These are phyloP conservation scores for Danaus plexippus DNA, from an alignment of 1,140 invertebrate genomes.

Conservation along the genomic window DNA sequence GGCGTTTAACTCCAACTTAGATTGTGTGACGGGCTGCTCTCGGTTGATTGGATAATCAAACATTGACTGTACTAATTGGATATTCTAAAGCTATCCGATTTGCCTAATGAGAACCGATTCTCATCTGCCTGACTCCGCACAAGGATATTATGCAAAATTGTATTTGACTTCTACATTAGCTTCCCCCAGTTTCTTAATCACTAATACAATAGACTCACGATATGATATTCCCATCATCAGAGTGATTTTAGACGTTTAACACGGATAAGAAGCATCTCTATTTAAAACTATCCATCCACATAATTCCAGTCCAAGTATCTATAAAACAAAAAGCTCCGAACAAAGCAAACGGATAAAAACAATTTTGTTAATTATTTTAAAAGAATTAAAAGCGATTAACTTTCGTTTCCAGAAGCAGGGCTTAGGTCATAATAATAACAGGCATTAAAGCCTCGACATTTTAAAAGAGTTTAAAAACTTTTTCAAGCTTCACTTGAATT, in stretches of 20 bases:
- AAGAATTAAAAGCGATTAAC: no score
- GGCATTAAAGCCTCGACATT: no score
- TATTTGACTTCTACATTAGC: constrained; percentile 62
- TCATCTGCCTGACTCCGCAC: constrained; percentile 39
- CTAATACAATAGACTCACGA: constrained; percentile 46
- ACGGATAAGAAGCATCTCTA: no score
- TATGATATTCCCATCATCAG: constrained; percentile 37
- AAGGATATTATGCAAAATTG: constrained; percentile 63
- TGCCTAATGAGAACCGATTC: constrained; percentile 65
- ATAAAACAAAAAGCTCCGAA: no score
- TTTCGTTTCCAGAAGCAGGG: no score
- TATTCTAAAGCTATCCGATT: constrained; percentile 58
- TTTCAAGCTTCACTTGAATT: background rate
- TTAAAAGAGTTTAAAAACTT: background rate
- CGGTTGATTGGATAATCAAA: constrained; percentile 53
- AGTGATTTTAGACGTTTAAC: background rate
- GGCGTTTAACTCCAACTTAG: constrained; percentile 20
- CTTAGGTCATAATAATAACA: no score
- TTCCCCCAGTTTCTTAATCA: constrained; percentile 53
- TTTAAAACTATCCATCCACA: no score
- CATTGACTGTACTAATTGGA: constrained; percentile 64
- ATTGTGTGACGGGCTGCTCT: constrained; percentile 37
- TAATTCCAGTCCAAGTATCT: no score
- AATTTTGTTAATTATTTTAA: no score
- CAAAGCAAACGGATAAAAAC: no score